Evolutionary conservation across 2,113 vertebrate genomes (phyloP).

Genomic region (Chrysemys picta): DNA sequence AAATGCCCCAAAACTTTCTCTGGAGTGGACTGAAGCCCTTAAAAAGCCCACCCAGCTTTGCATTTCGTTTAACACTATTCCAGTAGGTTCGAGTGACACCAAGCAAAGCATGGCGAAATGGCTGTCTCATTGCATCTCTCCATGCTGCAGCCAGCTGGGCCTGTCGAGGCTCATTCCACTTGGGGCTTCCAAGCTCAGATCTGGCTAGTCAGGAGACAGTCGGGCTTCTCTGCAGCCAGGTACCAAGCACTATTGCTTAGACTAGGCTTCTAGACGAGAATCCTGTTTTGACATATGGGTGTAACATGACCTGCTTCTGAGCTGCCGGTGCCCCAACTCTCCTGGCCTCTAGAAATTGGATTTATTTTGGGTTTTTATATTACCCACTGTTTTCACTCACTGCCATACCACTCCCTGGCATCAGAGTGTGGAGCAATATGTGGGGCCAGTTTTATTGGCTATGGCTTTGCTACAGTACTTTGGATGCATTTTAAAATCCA

Average conservation of each 20-base stretch:
- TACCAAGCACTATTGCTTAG: too few relatives aligned
- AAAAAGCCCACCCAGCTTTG: background rate
- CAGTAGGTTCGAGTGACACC: background rate
- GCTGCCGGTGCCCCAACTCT: background rate
- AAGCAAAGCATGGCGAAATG: background rate
- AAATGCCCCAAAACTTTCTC: background rate
- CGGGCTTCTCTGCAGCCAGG: too few relatives aligned
- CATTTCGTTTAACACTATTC: background rate
- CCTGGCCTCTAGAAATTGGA: background rate
- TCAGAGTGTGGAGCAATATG: background rate
- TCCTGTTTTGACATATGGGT: background rate
- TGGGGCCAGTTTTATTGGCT: background rate
- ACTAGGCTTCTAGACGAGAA: background rate
- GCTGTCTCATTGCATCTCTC: background rate
- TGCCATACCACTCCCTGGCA: too few relatives aligned
- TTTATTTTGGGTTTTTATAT: background rate
- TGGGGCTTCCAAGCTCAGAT: too few relatives aligned
- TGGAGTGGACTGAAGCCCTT: background rate
- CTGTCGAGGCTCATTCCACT: background rate
- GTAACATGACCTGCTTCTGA: background rate
- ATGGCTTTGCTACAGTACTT: background rate
- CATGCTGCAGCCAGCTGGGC: background rate
- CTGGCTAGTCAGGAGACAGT: too few relatives aligned
- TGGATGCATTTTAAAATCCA: conserved; percentile 16
- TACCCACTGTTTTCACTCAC: too few relatives aligned